Percentiles rank a stretch among this genome's conserved stretches.
These are phyloP conservation scores for Catostomus latipinnis DNA, from an alignment of 2,797 vertebrate species.

Conservation along the genomic window DNA sequence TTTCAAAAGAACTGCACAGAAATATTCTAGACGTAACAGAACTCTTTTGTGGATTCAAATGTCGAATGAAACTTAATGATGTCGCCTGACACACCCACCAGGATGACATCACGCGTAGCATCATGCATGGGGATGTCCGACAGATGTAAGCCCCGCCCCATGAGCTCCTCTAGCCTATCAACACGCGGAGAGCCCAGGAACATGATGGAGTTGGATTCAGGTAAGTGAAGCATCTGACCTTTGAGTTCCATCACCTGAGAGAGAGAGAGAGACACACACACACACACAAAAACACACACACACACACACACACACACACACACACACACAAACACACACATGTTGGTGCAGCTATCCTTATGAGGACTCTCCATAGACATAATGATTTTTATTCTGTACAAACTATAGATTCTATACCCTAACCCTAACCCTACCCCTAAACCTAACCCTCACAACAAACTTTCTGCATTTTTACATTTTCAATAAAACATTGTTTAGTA, in stretches of 20 bases:
- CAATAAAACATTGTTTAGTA: no score
- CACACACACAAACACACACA: constrained; percentile 25
- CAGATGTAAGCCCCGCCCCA: constrained; percentile 94
- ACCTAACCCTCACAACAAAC: no score
- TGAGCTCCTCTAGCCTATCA: constrained; percentile 96
- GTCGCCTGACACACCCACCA: constrained; percentile 74
- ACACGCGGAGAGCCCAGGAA: constrained; percentile 97
- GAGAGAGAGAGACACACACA: constrained; percentile 28
- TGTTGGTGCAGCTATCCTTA: no score
- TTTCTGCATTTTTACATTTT: no score
- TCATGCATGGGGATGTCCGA: constrained; percentile 99
- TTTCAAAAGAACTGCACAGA: no score
- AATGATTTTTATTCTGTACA: no score
- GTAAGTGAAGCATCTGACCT: constrained; percentile 98
- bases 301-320: background rate
- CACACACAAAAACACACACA: background rate
- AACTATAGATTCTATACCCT: no score
- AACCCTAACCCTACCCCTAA: no score
- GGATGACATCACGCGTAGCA: constrained; percentile 93
- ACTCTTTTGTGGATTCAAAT: background rate
- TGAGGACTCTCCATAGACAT: no score
- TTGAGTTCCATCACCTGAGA: constrained; percentile 97
- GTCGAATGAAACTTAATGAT: background rate
- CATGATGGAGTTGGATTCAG: constrained; percentile 91
- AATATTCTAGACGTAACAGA: no score